Evolutionary conservation across 2,797 vertebrate species (phyloP).

Genomic region (Nothura maculosa): DNA sequence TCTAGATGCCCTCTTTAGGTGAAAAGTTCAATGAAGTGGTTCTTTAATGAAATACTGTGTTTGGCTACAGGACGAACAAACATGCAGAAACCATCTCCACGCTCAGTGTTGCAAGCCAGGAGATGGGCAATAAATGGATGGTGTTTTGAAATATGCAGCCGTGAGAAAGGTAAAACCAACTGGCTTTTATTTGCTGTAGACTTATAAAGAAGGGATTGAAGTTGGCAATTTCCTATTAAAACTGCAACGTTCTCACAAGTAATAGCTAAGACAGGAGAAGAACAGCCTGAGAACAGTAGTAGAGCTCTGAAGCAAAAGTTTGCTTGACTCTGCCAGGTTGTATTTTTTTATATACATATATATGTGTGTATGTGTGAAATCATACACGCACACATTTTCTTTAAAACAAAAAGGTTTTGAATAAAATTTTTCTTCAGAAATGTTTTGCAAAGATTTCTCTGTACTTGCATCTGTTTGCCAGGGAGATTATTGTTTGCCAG

Average conservation of each 20-base stretch:
- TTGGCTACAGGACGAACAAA: neutral
- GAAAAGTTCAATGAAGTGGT: neutral
- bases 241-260: neutral
- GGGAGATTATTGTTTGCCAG: neutral
- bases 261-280: neutral
- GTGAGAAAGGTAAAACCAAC: neutral
- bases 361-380: too few species aligned
- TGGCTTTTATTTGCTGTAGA: neutral
- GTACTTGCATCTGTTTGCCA: neutral
- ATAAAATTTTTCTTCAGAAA: neutral
- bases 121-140: neutral
- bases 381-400: neutral
- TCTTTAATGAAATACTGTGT: neutral
- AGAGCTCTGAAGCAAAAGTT: neutral
- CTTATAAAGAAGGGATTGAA: neutral
- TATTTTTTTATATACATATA: too few species aligned
- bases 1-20: neutral
- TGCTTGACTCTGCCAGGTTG: neutral
- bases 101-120: neutral
- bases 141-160: neutral
- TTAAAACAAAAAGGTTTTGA: neutral
- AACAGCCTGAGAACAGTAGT: neutral
- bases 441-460: neutral
- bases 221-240: neutral
- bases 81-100: neutral